Base-by-base conservation (phyloP, 2,888 invertebrate genomes). In the Phaedon cochleariae region DNA sequence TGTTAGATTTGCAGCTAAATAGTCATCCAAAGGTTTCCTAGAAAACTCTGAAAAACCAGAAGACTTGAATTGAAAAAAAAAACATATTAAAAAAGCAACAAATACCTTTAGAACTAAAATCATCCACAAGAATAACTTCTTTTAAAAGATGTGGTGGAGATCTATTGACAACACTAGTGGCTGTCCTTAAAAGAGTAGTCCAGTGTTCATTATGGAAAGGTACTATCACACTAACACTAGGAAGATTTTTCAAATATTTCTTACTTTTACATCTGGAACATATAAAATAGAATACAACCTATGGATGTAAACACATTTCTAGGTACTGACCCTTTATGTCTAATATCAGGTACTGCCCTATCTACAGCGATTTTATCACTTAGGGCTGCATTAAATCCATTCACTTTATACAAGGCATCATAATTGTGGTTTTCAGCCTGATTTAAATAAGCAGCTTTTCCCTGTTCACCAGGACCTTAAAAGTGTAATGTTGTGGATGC, bases 151-250 rank as follows among this genome's bases (percentile, higher is more conserved):
- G 87, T 0, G 85, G 76, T 0, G 97, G 97, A 0, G 96, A 94
- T 59, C 96, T 87, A 78, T 92, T 90, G 2, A 96, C 80, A 3
- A 95, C 94, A 79, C 93, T 94, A 81, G 89, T 86, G n/a, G 88
- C 92, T 51, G 91, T 94, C 73, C 92, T 85, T n/a, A 96, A 82
- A 55, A 97, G 83, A 0, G 96, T 95, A 48, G 90, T 91, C 87
- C 93, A 94, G 81, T 97, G 96, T 80, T 97, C 97, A 78, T 97
- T 95, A 82, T 95, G 95, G 81, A 96, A 97, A 0, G 97, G 96
- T 20, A 97, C 91, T 59, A 97, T 90, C 3, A 97, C 91, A 80
- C 95, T 96, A n/a, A 93, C 92, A 0, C 90, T 88, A 0, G 94
- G 94, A 67, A 96, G 83, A 0, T 89, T 85, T 69, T 87, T 87